Evolutionary conservation across 2,888 invertebrate species (phyloP), one percentile per base, ranked within the genome.

Genomic region (Lithophane leautieri): DNA sequence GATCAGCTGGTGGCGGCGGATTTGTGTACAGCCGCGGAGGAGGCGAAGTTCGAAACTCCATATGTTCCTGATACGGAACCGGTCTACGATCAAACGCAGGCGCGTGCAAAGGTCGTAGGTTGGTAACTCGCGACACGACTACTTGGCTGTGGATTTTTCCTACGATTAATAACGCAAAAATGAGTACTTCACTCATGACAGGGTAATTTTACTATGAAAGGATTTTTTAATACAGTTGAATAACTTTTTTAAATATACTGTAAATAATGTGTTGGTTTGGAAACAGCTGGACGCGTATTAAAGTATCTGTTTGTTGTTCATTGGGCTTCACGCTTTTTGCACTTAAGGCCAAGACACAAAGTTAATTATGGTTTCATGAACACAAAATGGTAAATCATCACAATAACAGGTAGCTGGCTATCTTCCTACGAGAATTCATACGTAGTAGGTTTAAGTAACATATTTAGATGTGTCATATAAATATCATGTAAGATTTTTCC

Each of bases 271-370:
- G 91, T 88, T 91, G 82, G 86, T 90, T 86, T 86, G 82, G 88
- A 92, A 92, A 92, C 91, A 92, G 90, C 89, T 92, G 90, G 86
- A 87, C 86, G 84, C 87, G 91, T 91, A 93, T 91, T 93, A 93
- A 92, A 88, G 88, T 89, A 88, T 88, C 88, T 82, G 87, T 89
- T 90, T 90, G 88, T 90, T 90, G 89, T 88, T 89, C 87, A 87
- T 86, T 90, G 88, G 88, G 84, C 89, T 90, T 92, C 91, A 92
- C 90, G 89, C 83, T 92, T 93, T 93, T 94, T 93, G 92, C 92
- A 91, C 88, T 92, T 92, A 94, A 92, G 92, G 93, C 89, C 90
- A 91, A 91, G 89, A 70, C 84, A 73, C 81, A 84, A 79, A 66
- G 73, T 70, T 81, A 84, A 81, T 85, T 78, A 85, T 78, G 68